A percentile compares a stretch with the other conserved stretches of the same genome.
These are phyloP conservation scores for Apantesis nais DNA, from an alignment of 2,888 invertebrate species.

Conservation along the genomic window DNA sequence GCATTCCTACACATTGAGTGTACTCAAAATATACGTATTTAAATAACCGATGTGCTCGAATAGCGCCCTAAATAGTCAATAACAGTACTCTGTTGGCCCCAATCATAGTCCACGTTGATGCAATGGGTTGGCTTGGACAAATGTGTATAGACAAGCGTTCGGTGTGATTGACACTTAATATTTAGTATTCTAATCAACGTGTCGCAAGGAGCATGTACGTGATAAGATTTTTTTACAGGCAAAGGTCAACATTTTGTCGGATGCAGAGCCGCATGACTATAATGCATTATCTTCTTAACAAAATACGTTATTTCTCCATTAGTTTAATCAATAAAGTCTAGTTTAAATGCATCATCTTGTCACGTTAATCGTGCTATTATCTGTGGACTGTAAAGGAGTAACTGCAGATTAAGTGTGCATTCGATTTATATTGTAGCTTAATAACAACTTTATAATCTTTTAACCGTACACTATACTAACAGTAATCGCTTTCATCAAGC, in stretches of 20 bases:
- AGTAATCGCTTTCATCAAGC: not conserved
- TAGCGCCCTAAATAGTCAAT: constrained; percentile 15
- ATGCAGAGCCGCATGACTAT: constrained; percentile 17
- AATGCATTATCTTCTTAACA: not conserved
- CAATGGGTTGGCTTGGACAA: constrained; percentile 41
- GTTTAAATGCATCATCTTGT: not conserved
- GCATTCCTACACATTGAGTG: not conserved
- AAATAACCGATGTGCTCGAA: not conserved
- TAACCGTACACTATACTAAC: not conserved
- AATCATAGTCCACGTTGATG: constrained; percentile 41
- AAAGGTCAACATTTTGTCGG: constrained; percentile 20
- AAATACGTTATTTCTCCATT: not conserved
- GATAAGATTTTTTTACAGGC: constrained; percentile 37
- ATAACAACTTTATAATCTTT: not conserved
- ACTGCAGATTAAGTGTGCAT: not conserved
- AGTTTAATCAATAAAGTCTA: not conserved
- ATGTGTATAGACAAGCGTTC: constrained; percentile 36
- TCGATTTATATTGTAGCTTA: not conserved
- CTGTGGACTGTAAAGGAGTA: not conserved
- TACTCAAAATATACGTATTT: constrained; percentile 2
- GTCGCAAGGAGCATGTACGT: constrained; percentile 26
- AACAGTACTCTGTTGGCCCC: constrained; percentile 30
- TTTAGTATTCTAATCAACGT: constrained; percentile 47
- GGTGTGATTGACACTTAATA: constrained; percentile 40
- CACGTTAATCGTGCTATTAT: not conserved